Percentiles rank a stretch among this genome's conserved stretches.
Conservation (phyloP, 2,113 vertebrate genomes). For the Callochromis pleurospilus region DNA sequence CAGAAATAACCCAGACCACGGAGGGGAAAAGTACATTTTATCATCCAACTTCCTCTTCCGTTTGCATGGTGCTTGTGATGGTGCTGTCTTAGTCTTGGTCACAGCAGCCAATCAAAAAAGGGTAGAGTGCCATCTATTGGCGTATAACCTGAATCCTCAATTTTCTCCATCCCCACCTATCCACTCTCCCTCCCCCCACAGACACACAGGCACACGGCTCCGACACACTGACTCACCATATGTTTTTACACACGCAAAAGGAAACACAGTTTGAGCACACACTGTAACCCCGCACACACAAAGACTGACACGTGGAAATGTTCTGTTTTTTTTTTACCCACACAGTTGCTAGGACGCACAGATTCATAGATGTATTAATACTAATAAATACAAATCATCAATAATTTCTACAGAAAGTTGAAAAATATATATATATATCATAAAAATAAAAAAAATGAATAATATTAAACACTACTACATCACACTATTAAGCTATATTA, state of each 20-base stretch:
- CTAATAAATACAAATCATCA: not conserved
- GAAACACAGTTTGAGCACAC: conserved; percentile 28
- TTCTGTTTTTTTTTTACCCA: not conserved
- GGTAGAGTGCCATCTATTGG: conserved; percentile 78
- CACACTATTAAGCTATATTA: not conserved
- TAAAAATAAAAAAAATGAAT: not conserved
- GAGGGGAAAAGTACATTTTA: not conserved
- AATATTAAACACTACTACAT: not conserved
- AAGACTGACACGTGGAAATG: not conserved
- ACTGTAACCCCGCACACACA: not conserved
- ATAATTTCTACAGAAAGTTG: not conserved
- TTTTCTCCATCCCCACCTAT: not conserved
- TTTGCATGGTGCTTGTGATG: not conserved
- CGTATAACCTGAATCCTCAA: conserved; percentile 39
- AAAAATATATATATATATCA: rapidly evolving
- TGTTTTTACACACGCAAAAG: conserved; percentile 38
- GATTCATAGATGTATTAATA: not conserved
- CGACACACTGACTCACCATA: conserved; percentile 67
- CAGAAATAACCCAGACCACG: not conserved
- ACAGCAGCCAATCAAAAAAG: conserved; percentile 63
- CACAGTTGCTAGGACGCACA: not conserved
- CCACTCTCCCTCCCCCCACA: conserved; percentile 33
- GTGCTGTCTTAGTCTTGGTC: conserved; percentile 23
- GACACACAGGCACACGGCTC: conserved; percentile 31
- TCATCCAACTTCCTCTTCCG: not conserved